Conservation (phyloP, 2,888 invertebrate genomes). For the Cactoblastis cactorum region DNA sequence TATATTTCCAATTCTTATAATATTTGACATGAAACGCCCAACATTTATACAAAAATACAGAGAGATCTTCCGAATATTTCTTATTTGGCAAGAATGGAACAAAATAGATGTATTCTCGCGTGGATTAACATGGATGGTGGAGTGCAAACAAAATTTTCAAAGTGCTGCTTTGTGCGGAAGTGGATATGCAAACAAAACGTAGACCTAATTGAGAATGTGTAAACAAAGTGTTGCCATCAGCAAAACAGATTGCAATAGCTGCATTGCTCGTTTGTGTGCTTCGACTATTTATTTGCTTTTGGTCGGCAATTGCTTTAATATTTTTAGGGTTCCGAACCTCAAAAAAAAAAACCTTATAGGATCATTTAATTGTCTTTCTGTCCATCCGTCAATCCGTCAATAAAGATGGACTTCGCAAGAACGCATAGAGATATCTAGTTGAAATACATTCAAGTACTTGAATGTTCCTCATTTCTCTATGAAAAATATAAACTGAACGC, state of each 20-base stretch:
- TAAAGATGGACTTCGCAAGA: no score
- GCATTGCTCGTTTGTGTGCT: slow-evolving; percentile 29
- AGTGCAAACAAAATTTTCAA: slow-evolving; percentile 57
- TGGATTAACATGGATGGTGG: slow-evolving; percentile 14
- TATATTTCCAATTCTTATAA: no score
- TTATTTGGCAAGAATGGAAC: not conserved
- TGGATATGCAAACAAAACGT: slow-evolving; percentile 59
- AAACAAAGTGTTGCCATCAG: slow-evolving; percentile 66
- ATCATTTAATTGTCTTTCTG: no score
- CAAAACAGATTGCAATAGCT: slow-evolving; percentile 45
- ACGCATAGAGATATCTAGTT: no score
- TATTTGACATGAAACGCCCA: no score
- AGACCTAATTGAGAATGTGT: slow-evolving; percentile 74
- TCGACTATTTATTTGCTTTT: slow-evolving; percentile 20
- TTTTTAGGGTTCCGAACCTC: no score
- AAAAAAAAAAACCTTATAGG: no score
- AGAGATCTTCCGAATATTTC: not conserved
- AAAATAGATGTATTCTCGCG: slow-evolving; percentile 12
- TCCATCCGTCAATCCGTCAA: no score
- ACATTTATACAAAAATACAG: no score
- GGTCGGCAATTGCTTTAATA: slow-evolving; percentile 15
- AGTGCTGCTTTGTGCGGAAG: slow-evolving; percentile 48
- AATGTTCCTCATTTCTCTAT: no score
- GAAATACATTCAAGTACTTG: no score
- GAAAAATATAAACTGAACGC: no score